Percentiles rank a stretch among this genome's conserved stretches.
These are phyloP conservation scores for Anarrhichthys ocellatus DNA, from an alignment of 2,113 vertebrate genomes.

Conservation along the genomic window DNA sequence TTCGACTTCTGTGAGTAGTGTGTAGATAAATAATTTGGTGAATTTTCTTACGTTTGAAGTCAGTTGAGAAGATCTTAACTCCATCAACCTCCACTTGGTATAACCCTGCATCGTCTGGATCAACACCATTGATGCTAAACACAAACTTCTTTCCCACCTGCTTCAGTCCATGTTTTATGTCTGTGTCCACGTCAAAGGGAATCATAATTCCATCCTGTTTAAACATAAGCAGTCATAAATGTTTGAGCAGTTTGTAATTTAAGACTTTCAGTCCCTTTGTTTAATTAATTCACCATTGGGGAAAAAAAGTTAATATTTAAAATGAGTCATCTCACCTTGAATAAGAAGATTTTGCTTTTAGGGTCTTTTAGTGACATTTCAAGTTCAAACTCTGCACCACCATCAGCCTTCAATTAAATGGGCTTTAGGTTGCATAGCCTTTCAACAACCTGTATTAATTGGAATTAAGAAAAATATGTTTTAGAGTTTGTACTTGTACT, in stretches of 20 bases:
- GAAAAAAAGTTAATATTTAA: not conserved
- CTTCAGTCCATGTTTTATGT: slow-evolving; percentile 84
- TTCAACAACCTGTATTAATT: slow-evolving; percentile 81
- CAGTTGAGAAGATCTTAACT: slow-evolving; percentile 89
- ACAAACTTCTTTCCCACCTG: slow-evolving; percentile 86
- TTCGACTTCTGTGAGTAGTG: not conserved
- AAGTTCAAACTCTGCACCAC: slow-evolving; percentile 85
- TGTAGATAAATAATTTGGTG: not conserved
- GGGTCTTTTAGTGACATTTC: slow-evolving; percentile 88
- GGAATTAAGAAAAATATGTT: not conserved
- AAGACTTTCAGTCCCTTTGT: not conserved
- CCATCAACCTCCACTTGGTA: slow-evolving; percentile 90
- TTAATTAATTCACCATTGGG: not conserved
- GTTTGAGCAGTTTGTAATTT: not conserved
- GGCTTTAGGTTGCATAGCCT: slow-evolving; percentile 83
- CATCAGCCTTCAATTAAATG: slow-evolving; percentile 80
- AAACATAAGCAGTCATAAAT: not conserved
- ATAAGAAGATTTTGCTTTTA: slow-evolving; percentile 87
- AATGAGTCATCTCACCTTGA: slow-evolving; percentile 84
- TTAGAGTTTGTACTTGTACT: not conserved
- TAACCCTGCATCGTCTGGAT: slow-evolving; percentile 87
- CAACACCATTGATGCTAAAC: slow-evolving; percentile 86
- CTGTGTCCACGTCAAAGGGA: slow-evolving; percentile 73
- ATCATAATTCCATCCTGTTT: slow-evolving; percentile 88
- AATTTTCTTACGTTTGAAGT: slow-evolving; percentile 81